phyloP scores from a whole-genome alignment of 2,797 vertebrate genomes.

The Prunella strophiata region DNA sequence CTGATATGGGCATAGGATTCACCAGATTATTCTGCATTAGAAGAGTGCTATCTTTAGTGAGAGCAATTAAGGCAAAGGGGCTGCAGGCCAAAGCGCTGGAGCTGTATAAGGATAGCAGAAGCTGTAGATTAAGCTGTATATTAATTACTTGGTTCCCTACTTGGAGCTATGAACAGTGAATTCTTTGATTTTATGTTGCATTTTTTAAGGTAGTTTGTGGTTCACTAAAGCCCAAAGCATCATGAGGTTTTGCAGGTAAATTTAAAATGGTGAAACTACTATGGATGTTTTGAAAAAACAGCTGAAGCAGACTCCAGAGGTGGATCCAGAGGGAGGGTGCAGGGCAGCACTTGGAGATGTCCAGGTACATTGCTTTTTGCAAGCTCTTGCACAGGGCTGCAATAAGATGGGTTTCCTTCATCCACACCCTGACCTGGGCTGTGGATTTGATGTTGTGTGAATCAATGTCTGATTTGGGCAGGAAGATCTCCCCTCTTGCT shows the following conservation, averaged over 20 bases:
- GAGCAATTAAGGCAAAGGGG: constrained; percentile 72
- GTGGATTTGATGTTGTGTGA: not conserved
- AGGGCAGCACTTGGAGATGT: not conserved
- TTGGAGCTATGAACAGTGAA: constrained; percentile 43
- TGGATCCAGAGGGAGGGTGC: not conserved
- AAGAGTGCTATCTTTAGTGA: constrained; percentile 67
- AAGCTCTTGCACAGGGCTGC: not conserved
- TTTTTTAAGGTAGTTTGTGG: constrained; percentile 48
- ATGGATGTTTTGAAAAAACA: not conserved
- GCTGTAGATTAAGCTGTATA: constrained; percentile 63
- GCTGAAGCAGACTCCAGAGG: not conserved
- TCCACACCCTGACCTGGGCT: not conserved
- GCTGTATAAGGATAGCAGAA: constrained; percentile 30
- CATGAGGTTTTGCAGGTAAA: not conserved
- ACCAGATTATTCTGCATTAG: constrained; percentile 64
- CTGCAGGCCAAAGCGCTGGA: constrained; percentile 68
- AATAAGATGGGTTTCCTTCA: not conserved
- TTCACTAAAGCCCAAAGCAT: not conserved
- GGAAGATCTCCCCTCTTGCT: not conserved
- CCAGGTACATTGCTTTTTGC: not conserved
- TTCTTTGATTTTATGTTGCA: constrained; percentile 24
- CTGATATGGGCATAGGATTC: constrained; percentile 22
- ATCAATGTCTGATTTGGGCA: not conserved
- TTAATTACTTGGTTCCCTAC: constrained; percentile 56
- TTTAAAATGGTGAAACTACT: not conserved